These are phyloP conservation scores for Charina bottae DNA, from an alignment of 2,113 vertebrate genomes.

Conservation along the genomic window DNA sequence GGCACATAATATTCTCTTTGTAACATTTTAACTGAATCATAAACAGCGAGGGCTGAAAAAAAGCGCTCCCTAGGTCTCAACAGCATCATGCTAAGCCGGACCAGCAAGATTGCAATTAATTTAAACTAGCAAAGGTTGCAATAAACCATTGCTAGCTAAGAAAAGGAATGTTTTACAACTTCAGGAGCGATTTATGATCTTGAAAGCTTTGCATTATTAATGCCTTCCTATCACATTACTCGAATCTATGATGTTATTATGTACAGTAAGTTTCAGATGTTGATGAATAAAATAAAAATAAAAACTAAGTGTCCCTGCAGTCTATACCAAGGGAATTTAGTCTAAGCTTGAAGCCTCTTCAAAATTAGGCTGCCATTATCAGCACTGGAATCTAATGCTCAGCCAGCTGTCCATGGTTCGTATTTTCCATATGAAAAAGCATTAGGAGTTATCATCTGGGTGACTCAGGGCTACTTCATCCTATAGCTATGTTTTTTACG, in stretches of 20 bases:
- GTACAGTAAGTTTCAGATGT: not conserved
- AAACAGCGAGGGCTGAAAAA: not conserved
- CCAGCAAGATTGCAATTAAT: not conserved
- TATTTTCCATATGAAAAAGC: conserved; percentile 44
- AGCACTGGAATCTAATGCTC: not conserved
- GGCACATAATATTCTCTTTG: not conserved
- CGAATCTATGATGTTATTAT: not conserved
- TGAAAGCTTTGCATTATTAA: not conserved
- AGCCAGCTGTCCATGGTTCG: conserved; percentile 54
- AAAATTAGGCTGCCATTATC: conserved; percentile 44
- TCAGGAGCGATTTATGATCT: too few relatives aligned
- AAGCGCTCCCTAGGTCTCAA: not conserved
- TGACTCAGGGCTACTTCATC: conserved; percentile 56
- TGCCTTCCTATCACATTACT: not conserved
- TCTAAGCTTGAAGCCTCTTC: conserved; percentile 56
- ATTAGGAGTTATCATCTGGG: conserved; percentile 49
- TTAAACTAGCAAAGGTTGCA: not conserved
- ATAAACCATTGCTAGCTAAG: not conserved
- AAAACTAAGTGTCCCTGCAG: conserved; percentile 12
- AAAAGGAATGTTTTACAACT: not conserved
- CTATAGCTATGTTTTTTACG: conserved; percentile 52
- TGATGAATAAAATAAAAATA: not conserved
- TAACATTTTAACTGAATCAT: too few relatives aligned
- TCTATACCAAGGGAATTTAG: conserved; percentile 30
- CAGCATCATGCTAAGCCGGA: not conserved